Base-by-base conservation (phyloP, 2,888 invertebrate species). In the Pedicia rivosa region DNA sequence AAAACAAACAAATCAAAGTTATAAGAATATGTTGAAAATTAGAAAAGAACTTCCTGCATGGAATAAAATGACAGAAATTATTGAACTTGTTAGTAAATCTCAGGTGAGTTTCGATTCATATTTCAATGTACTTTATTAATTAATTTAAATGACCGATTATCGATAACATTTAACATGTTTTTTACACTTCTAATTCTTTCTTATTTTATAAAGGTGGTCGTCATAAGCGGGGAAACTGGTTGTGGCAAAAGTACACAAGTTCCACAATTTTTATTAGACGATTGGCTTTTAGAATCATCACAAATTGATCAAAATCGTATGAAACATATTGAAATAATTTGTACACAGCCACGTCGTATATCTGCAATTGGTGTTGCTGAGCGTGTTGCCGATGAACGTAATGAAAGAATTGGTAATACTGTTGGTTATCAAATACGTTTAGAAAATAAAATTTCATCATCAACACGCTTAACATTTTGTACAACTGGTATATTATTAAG, bases 311-410 rank as follows among this genome's bases (percentile, higher is more conserved):
- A 56, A 7, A 50, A 54, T 13, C 65, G 63, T 1, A 60, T 66
- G 9, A 62, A 70, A 8, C 81, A 82, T 42, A 73, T 86, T 4
- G 80, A 90, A 51, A 81, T 95, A 29, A 69, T 94, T 33, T 91
- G 91, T 51, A 91, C 92, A 0, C 92, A 95, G 57, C 94, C 94
- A 0, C 68, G 94, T 30, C 65, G 90, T 47, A 75, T 95, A 50
- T 88, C 92, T 0, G 91, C 92, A 3, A 80, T 92, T 37, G 86
- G 87, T 10, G 86, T 94, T 0, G 87, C 92, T 0, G 90, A 92
- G 50, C 67, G 92, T 50, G 91, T 94, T 1, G 81, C 92, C 0
- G 72, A 78, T 4, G 94, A 95, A 57, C 66, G 92, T 37, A 65
- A 70, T 16, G 92, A 92, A 55, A 73, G 50, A n/a, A 47, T 56